Evolutionary conservation across 2,113 vertebrate species (phyloP).

Genomic region (Lampris incognitus): DNA sequence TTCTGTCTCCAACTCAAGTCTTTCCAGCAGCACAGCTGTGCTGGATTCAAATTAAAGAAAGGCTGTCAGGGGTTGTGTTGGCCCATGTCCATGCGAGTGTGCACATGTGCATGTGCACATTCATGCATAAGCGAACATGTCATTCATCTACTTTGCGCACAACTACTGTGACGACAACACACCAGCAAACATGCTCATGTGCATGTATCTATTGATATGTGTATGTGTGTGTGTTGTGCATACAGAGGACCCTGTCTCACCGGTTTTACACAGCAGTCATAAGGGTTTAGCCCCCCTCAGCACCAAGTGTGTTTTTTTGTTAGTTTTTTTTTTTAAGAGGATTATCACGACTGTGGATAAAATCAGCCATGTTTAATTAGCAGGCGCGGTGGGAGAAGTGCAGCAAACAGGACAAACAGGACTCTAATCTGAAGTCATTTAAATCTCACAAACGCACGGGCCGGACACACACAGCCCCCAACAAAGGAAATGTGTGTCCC

Average conservation of each 20-base stretch:
- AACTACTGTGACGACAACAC: slow-evolving; percentile 26
- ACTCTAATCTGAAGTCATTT: slow-evolving; percentile 61
- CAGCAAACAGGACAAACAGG: slow-evolving; percentile 30
- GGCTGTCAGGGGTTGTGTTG: slow-evolving; percentile 4
- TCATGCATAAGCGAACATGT: slow-evolving; percentile 21
- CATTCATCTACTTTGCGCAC: slow-evolving; percentile 41
- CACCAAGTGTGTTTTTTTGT: slow-evolving; percentile 22
- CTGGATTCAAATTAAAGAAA: slow-evolving; percentile 48
- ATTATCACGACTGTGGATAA: slow-evolving; percentile 37
- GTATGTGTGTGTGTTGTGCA: slow-evolving; percentile 4
- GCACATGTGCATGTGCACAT: neutral
- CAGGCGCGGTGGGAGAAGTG: slow-evolving; percentile 31
- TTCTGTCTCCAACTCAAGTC: neutral
- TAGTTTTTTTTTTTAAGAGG: neutral
- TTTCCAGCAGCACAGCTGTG: slow-evolving; percentile 21
- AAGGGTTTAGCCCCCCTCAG: neutral
- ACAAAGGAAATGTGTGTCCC: slow-evolving; percentile 27
- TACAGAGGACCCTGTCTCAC: slow-evolving; percentile 1
- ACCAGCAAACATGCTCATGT: slow-evolving; percentile 10
- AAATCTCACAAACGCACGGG: slow-evolving; percentile 25
- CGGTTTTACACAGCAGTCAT: neutral
- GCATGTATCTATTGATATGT: neutral
- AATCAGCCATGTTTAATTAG: slow-evolving; percentile 46
- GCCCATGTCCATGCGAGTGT: neutral
- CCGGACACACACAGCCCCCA: slow-evolving; percentile 9